A percentile compares a stretch with the other conserved stretches of the same genome.
phyloP scores from a whole-genome alignment of 2,888 invertebrate species.

The Gymnoscelis rufifasciata region DNA sequence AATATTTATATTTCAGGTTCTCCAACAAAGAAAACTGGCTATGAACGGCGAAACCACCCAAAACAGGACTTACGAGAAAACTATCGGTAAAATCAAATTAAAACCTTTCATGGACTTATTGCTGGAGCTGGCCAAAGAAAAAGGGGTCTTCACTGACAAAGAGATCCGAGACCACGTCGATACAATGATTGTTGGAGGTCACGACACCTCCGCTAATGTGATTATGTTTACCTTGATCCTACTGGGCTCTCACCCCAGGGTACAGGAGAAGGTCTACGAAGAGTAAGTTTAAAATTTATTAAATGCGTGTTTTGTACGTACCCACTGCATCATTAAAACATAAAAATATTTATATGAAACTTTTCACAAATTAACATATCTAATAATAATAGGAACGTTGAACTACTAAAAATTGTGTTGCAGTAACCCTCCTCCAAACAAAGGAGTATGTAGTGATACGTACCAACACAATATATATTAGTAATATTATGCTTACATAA shows the following conservation, averaged over 20 bases:
- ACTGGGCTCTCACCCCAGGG: slow-evolving; percentile 60
- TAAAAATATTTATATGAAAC: too few species aligned
- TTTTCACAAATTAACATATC: too few species aligned
- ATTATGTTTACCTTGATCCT: slow-evolving; percentile 61
- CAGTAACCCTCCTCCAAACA: too few species aligned
- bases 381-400: too few species aligned
- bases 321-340: too few species aligned
- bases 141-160: slow-evolving; percentile 60
- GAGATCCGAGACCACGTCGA: slow-evolving; percentile 79
- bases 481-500: too few species aligned
- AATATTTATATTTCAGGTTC: slow-evolving; percentile 35
- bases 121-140: slow-evolving; percentile 64
- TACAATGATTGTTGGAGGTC: slow-evolving; percentile 79
- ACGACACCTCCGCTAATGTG: slow-evolving; percentile 67
- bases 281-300: too few species aligned
- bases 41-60: slow-evolving; percentile 36
- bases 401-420: too few species aligned
- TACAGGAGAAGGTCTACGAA: slow-evolving; percentile 51
- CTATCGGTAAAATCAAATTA: slow-evolving; percentile 46
- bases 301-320: too few species aligned
- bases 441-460: too few species aligned
- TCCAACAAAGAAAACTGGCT: slow-evolving; percentile 49
- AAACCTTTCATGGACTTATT: slow-evolving; percentile 78
- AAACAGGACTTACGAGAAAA: slow-evolving; percentile 30
- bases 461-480: too few species aligned